phyloP scores from a whole-genome alignment of 2,888 invertebrate genomes.

The Limenitis camilla region DNA sequence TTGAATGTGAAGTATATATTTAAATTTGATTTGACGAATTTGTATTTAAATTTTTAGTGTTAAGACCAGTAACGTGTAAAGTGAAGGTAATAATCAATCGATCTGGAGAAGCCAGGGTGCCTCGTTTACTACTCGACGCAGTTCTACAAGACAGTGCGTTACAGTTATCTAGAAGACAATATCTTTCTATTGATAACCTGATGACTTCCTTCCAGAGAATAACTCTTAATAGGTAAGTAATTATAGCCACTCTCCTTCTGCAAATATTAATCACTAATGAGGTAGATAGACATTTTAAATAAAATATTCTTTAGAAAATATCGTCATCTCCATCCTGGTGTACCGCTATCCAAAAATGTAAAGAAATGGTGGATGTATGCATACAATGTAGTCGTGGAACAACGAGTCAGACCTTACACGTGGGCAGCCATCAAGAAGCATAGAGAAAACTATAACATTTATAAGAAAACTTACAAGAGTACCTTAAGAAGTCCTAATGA shows the following conservation, averaged over 20 bases:
- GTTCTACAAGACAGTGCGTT: conserved; percentile 84
- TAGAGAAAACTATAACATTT: conserved; percentile 79
- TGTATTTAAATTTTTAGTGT: conserved; percentile 78
- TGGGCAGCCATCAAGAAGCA: conserved; percentile 82
- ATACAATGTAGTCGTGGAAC: conserved; percentile 79
- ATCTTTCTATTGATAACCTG: conserved; percentile 75
- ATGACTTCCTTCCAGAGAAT: conserved; percentile 77
- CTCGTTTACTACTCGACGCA: conserved; percentile 78
- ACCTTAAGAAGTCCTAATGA: conserved; percentile 81
- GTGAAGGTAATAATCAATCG: conserved; percentile 84
- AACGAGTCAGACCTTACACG: conserved; percentile 81
- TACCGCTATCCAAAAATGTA: conserved; percentile 72
- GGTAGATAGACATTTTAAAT: not conserved
- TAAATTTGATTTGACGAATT: too few relatives aligned
- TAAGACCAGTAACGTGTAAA: conserved; percentile 85
- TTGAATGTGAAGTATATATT: too few relatives aligned
- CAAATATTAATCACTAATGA: not conserved
- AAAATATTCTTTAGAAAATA: conserved; percentile 63
- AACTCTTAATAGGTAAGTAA: conserved; percentile 76
- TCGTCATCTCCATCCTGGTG: conserved; percentile 77
- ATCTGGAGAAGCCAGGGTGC: conserved; percentile 75
- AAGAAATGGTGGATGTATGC: conserved; percentile 86
- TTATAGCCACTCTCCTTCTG: not conserved
- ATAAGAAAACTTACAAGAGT: conserved; percentile 81
- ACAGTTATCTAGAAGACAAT: conserved; percentile 82